phyloP scores from a whole-genome alignment of 2,888 invertebrate genomes.

The Subacronicta megacephala region DNA sequence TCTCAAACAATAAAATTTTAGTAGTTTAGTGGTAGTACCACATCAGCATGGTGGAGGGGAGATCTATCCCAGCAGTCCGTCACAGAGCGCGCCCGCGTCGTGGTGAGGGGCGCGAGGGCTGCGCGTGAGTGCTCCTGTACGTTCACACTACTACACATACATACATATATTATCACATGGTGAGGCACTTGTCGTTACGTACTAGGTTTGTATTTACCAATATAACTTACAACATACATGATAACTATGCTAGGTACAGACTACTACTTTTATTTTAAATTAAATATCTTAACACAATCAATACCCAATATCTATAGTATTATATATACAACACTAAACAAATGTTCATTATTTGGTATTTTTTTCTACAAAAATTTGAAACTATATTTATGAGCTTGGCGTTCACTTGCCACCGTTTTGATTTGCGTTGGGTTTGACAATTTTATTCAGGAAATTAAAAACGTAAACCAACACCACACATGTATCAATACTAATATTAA shows the following conservation, averaged over 20 bases:
- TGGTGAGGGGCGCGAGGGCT: too few species aligned
- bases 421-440: background rate
- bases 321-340: background rate
- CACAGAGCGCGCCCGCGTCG: too few species aligned
- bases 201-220: slow-evolving; percentile 24
- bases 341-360: background rate
- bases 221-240: background rate
- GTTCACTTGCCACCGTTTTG: background rate
- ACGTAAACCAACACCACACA: too few species aligned
- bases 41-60: background rate
- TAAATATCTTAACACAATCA: too few species aligned
- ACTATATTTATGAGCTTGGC: background rate
- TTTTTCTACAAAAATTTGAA: background rate
- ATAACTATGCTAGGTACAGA: background rate
- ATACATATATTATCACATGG: slow-evolving; percentile 62
- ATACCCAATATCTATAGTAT: background rate
- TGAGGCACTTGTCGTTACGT: slow-evolving; percentile 65
- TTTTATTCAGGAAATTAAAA: background rate
- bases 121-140: background rate
- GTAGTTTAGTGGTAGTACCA: too few species aligned
- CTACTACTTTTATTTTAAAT: too few species aligned
- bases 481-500: too few species aligned
- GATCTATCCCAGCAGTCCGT: background rate
- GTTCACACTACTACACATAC: slow-evolving; percentile 28
- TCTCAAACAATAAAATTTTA: too few species aligned